Base-by-base conservation (phyloP, 2,888 invertebrate species). In the Rhorus exstirpatorius region DNA sequence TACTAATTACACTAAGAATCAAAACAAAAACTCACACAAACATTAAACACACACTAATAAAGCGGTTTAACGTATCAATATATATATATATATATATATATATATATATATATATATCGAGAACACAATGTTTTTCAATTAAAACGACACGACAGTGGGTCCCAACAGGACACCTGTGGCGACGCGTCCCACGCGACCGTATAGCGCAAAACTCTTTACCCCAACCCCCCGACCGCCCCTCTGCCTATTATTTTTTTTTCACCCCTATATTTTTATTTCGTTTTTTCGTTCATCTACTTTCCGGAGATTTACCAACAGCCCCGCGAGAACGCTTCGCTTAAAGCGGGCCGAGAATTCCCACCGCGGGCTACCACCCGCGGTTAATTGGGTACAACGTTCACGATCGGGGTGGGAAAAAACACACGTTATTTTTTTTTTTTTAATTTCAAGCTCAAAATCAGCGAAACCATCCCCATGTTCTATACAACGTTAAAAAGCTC, bases 241-340 rank as follows among this genome's bases (percentile, higher is more conserved):
- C n/a, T n/a, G 6, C 31, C 24, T 35, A 19, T 49, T 17, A 31
- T 63, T 85, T 87, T 87, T 87, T 87, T 87, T 87, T 85, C 85
- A 84, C 75, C 49, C 24, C 82, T 82, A 74, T 83, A 84, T 84
- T 79, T 71, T 79, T 67, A 46, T 67, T 46, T 51, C 14, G 26
- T 46, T 65, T 77, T 79, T 74, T 78, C 65, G 38, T 60, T 67
- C 68, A 41, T 78, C 79, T 60, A 63, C 68, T 41, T 31, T 55
- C 65, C 19, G 71, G 49, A 35, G 58, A 61, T 61, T 74, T 35
- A 31, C 10, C 44, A 53, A 14, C 58, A 46, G 38, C 51, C 76
- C 70, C 77, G 74, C 61, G 78, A 83, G 83, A 83, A 67, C 65
- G 44, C 65, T 81, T 65, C 76, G 76, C 67, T 81, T 60, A 67